These are phyloP conservation scores for Zaprionus tsacasi DNA, from an alignment of 1,140 invertebrate genomes.

Conservation along the genomic window DNA sequence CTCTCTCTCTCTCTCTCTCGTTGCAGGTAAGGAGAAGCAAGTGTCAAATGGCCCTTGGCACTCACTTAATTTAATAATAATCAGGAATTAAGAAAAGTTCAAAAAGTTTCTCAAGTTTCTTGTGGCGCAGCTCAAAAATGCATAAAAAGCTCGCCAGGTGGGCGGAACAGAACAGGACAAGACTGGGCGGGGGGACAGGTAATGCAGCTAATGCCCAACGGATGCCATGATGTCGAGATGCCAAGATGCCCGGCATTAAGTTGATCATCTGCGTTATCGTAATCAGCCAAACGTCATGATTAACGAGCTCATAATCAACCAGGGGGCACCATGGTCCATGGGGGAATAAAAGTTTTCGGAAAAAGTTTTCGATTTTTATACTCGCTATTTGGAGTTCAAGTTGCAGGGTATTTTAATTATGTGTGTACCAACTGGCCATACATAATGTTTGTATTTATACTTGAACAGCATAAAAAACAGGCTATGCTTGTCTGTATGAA, in stretches of 20 bases:
- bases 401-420: too few species aligned
- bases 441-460: too few species aligned
- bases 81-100: constrained; percentile 39
- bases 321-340: neutral
- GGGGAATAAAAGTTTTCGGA: neutral
- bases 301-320: neutral
- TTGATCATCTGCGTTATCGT: constrained; percentile 38
- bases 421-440: too few species aligned
- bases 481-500: too few species aligned
- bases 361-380: neutral
- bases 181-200: too few species aligned
- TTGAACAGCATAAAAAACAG: too few species aligned
- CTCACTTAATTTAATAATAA: constrained; percentile 71
- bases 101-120: constrained; percentile 16
- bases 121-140: constrained; percentile 45
- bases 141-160: constrained; percentile 46
- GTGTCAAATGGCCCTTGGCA: constrained; percentile 26
- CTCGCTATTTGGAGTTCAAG: too few species aligned
- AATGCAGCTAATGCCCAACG: constrained; percentile 51
- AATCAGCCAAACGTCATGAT: constrained; percentile 19
- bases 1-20: constrained; percentile 7
- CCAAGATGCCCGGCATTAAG: constrained; percentile 35
- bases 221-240: constrained; percentile 19
- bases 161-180: neutral
- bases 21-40: constrained; percentile 28